Percentiles rank a stretch among this genome's conserved stretches.
Conservation (phyloP, 2,113 vertebrate genomes). For the Myrmophylax atrothorax region DNA sequence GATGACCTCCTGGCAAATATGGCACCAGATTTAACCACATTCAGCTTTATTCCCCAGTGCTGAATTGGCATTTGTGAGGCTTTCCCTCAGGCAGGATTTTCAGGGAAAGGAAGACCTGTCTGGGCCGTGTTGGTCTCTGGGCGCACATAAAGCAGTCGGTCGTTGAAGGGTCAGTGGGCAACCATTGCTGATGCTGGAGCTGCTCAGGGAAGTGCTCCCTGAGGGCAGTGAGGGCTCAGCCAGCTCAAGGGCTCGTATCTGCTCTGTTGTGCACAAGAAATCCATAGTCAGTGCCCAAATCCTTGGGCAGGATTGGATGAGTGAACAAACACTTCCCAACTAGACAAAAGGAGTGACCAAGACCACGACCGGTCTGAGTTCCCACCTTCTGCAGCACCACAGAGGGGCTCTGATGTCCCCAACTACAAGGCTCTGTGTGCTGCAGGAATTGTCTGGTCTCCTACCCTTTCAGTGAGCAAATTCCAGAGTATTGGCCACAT, state of each 20-base stretch:
- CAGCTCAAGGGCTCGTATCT: not conserved
- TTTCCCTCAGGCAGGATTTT: not conserved
- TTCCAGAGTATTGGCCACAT: not conserved
- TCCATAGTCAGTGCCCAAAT: not conserved
- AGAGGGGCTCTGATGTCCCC: not conserved
- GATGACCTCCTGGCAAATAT: not conserved
- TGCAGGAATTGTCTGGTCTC: not conserved
- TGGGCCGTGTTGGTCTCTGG: not conserved
- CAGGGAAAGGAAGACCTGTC: not conserved
- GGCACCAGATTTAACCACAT: not conserved
- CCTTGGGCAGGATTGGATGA: not conserved
- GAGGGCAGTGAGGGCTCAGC: not conserved
- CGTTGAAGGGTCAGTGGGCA: not conserved
- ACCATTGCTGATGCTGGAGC: not conserved
- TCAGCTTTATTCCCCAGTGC: not conserved
- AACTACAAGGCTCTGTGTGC: not conserved
- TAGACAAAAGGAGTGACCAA: not conserved
- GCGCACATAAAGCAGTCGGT: not conserved
- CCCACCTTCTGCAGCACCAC: not conserved
- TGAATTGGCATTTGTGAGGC: constrained; percentile 2
- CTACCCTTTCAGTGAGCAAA: not conserved
- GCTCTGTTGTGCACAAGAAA: not conserved
- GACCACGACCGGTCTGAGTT: not conserved
- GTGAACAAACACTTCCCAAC: rapidly evolving
- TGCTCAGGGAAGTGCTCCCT: not conserved